Conservation (phyloP, 2,113 vertebrate genomes). For the Maccullochella peelii region DNA sequence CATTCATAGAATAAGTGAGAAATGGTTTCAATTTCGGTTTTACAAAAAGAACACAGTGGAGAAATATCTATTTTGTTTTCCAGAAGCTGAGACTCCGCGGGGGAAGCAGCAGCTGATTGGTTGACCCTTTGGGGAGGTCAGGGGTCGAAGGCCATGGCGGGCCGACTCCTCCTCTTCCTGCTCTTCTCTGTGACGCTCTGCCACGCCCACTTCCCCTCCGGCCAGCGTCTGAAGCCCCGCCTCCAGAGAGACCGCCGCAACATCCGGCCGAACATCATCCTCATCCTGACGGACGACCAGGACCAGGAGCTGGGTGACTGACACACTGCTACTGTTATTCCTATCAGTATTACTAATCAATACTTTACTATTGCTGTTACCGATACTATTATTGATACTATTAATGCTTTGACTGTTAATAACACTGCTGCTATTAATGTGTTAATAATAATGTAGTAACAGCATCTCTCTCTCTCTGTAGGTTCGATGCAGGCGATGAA, state of each 20-base stretch:
- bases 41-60: too few relatives aligned
- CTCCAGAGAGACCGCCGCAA: slow-evolving; percentile 95
- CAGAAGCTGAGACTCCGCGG: slow-evolving; percentile 52
- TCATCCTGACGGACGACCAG: slow-evolving; percentile 96
- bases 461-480: slow-evolving; percentile 61
- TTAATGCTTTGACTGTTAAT: neutral
- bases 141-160: slow-evolving; percentile 68
- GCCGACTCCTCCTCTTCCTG: slow-evolving; percentile 82
- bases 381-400: neutral
- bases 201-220: slow-evolving; percentile 86
- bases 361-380: too few relatives aligned
- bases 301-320: slow-evolving; percentile 95
- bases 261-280: slow-evolving; percentile 97
- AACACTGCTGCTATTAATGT: neutral
- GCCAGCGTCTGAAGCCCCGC: slow-evolving; percentile 91
- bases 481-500: slow-evolving; percentile 99
- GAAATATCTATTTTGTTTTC: too few relatives aligned
- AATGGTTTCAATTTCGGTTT: too few relatives aligned
- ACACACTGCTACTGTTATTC: neutral
- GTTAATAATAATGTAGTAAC: too few relatives aligned
- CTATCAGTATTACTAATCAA: too few relatives aligned
- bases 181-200: slow-evolving; percentile 78
- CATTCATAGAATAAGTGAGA: too few relatives aligned
- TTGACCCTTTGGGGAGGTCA: slow-evolving; percentile 15
- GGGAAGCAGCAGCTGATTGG: slow-evolving; percentile 58